phyloP scores from a whole-genome alignment of 2,888 invertebrate species.

The Dexiosoma caninum region DNA sequence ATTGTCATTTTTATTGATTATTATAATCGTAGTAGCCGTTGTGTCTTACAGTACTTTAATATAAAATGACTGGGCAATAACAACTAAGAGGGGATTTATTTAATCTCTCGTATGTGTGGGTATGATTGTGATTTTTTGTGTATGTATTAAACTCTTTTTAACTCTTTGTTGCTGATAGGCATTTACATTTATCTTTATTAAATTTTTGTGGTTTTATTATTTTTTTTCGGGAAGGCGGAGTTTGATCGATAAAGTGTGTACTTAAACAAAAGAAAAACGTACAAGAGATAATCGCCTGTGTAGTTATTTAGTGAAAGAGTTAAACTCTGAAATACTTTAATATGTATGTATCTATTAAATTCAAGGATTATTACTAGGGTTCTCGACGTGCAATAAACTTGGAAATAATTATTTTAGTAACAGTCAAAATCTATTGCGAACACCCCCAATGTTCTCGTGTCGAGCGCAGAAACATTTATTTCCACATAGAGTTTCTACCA shows the following conservation, averaged over 20 bases:
- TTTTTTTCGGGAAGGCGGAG: conserved; percentile 69
- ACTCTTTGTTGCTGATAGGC: conserved; percentile 65
- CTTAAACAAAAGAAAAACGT: background rate
- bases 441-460: no score
- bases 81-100: conserved; percentile 3
- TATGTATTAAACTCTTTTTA: conserved; percentile 61
- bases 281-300: background rate
- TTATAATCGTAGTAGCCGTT: conserved; percentile 4
- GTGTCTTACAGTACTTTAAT: background rate
- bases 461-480: no score
- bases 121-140: background rate
- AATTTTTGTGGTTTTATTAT: conserved; percentile 50
- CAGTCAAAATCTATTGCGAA: no score
- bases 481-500: no score
- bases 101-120: background rate
- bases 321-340: conserved; percentile 32
- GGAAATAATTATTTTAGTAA: no score
- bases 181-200: conserved; percentile 32
- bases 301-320: conserved; percentile 40
- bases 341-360: no score
- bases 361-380: no score
- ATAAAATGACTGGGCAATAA: background rate
- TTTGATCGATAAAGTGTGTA: conserved; percentile 72
- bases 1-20: conserved; percentile 53
- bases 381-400: no score